These are phyloP conservation scores for Entomyzon cyanotis DNA, from an alignment of 2,113 vertebrate genomes.

Conservation along the genomic window DNA sequence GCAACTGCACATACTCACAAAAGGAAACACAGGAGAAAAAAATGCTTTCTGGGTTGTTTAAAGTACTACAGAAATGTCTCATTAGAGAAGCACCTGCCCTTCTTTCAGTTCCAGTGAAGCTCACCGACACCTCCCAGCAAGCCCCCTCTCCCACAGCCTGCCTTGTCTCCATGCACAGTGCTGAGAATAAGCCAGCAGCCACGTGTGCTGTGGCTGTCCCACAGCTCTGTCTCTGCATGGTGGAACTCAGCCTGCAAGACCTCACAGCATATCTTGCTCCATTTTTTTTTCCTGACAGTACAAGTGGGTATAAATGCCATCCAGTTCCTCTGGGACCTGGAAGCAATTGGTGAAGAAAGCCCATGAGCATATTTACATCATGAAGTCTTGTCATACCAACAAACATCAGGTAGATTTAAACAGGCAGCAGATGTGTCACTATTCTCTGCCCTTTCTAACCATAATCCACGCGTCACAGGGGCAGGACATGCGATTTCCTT, in stretches of 20 bases:
- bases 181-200: background rate
- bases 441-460: background rate
- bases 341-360: background rate
- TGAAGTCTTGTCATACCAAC: fast-evolving
- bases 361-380: background rate
- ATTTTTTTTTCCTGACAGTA: fast-evolving
- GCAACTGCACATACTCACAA: background rate
- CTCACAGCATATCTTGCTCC: background rate
- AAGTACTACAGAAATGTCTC: background rate
- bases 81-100: background rate
- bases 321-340: background rate
- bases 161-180: background rate
- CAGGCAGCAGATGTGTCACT: background rate
- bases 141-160: background rate
- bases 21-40: background rate
- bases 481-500: background rate
- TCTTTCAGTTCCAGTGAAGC: background rate
- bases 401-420: background rate
- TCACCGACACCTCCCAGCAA: background rate
- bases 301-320: background rate
- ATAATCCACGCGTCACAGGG: fast-evolving
- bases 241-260: background rate
- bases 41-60: background rate
- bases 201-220: fast-evolving
- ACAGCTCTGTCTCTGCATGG: background rate